Evolutionary conservation across 2,888 invertebrate genomes (phyloP), one percentile per base, ranked within the genome.

Genomic region (Dryobotodes eremita): DNA sequence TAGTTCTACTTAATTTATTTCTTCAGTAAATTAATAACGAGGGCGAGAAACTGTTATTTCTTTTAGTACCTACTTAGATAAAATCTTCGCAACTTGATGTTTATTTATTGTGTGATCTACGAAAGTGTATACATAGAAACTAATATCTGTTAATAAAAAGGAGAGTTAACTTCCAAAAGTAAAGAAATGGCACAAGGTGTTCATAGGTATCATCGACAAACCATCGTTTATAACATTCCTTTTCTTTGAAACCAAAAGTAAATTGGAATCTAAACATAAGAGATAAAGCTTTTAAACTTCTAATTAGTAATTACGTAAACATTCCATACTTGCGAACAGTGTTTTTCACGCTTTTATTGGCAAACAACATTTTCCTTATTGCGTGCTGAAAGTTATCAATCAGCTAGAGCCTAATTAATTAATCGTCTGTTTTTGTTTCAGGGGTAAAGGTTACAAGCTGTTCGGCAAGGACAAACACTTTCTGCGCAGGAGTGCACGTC

Each of bases 401-500:
- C 77, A 79, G 57, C 46, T 61, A 69, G 71, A 79, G 64, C n/a
- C 46, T 71, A 87, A 86, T 82, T 75, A 85, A 82, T 68, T 77
- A 79, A 79, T 79, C 79, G 64, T 78, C 66, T 73, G 80, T 88
- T 90, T 91, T 88, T 90, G 84, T 92, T 91, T 92, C 92, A 95
- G 93, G 94, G 95, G 88, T 91, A 95, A 94, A 93, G 94, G 94
- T 92, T 91, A 92, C 83, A 82, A 89, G 91, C 91, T 92, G 91
- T 92, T 87, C 86, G 89, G 89, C 96, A 96, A 97, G 96, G 96
- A 96, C 96, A 95, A 92, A 93, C 94, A 92, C 94, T 96, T 96
- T 96, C 96, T 96, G 95, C 95, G 96, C 95, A 95, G 95, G 95
- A 94, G 93, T 92, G 84, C 91, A 93, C 92, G 95, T 94, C 93